Evolutionary conservation across 2,113 vertebrate species (phyloP).

Genomic region (Lampris incognitus): DNA sequence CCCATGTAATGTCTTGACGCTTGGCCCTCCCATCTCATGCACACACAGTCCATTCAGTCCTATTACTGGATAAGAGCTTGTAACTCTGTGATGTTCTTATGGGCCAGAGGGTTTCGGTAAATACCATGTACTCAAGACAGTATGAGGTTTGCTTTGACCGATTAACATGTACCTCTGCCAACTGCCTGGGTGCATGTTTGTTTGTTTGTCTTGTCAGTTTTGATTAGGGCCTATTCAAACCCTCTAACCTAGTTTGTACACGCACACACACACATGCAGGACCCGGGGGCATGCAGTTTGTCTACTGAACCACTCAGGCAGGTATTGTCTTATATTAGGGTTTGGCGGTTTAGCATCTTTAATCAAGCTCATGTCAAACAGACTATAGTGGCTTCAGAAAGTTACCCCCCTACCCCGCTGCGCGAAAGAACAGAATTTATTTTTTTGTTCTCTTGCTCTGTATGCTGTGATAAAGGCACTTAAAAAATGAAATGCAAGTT

Average conservation of each 20-base stretch:
- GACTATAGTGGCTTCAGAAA: too few species aligned
- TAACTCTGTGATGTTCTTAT: too few species aligned
- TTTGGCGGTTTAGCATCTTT: background rate
- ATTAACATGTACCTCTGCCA: background rate
- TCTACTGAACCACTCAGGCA: background rate
- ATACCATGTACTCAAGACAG: background rate
- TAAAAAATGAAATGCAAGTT: too few species aligned
- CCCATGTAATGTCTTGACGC: too few species aligned
- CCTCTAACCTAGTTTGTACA: constrained; percentile 1
- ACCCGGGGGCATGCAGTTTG: background rate
- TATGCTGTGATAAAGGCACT: too few species aligned
- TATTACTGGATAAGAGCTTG: too few species aligned
- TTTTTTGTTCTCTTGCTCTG: too few species aligned
- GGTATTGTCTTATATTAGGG: background rate
- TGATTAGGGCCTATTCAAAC: background rate
- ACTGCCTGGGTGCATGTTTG: background rate
- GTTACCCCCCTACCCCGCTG: too few species aligned
- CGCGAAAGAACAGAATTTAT: too few species aligned
- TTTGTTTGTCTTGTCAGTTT: background rate
- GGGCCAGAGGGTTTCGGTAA: background rate
- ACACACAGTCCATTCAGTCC: background rate
- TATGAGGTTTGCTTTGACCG: background rate
- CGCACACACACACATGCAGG: background rate
- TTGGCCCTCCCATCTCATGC: background rate
- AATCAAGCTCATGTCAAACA: background rate